Percentiles rank a stretch among this genome's conserved stretches.
Evolutionary conservation across 2,113 vertebrate genomes (phyloP).

Genomic region (Actinemys pallida): DNA sequence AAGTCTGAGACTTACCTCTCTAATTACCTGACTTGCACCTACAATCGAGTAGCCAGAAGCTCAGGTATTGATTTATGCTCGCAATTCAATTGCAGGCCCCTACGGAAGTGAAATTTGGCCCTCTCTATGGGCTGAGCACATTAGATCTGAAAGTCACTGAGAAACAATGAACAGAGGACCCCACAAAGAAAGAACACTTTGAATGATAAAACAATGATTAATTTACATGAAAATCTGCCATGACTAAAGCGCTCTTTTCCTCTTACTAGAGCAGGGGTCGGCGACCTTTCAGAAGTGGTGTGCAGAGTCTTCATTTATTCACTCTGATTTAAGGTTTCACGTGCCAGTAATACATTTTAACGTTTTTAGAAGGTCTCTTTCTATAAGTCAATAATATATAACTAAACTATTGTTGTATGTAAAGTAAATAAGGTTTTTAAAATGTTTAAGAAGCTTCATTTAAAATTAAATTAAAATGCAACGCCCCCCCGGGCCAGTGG

Average conservation of each 20-base stretch:
- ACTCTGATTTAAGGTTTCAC: too few relatives aligned
- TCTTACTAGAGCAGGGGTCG: background rate
- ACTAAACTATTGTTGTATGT: too few relatives aligned
- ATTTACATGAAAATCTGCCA: background rate
- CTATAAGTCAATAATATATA: too few relatives aligned
- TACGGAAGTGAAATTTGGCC: background rate
- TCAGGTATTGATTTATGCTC: background rate
- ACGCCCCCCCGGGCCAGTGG: too few relatives aligned
- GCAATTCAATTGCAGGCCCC: too few relatives aligned
- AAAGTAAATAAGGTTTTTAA: too few relatives aligned
- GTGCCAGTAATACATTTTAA: too few relatives aligned
- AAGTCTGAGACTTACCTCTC: background rate
- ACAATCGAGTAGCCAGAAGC: background rate
- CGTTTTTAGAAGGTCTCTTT: too few relatives aligned
- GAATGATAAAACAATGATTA: background rate
- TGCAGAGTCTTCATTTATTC: too few relatives aligned
- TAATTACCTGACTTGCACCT: background rate
- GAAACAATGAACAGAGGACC: background rate
- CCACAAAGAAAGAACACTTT: background rate
- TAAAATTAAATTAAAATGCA: too few relatives aligned
- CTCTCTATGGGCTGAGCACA: background rate
- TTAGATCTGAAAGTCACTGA: background rate
- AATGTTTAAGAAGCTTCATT: too few relatives aligned
- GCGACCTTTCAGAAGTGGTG: too few relatives aligned
- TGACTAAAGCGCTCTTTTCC: background rate